Evolutionary conservation across 92 coral and sea anemone genomes (phyloP), one percentile per base, ranked within the genome.

Genomic region (Zoanthus solanderi): DNA sequence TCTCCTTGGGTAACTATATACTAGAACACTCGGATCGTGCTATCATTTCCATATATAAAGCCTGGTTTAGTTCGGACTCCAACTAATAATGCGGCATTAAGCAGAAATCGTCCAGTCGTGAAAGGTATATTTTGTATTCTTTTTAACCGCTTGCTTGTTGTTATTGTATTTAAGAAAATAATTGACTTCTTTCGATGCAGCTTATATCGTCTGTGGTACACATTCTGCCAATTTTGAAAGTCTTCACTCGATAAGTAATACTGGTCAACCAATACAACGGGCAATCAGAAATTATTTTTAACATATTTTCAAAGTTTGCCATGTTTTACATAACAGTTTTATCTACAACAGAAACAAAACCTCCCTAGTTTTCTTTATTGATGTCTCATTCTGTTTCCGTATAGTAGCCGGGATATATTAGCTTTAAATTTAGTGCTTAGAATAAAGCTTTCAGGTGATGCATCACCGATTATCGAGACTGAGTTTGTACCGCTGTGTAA

Each of bases 91-190:
- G 34, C 5, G 45, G 48, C 9, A 1, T 45, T 37, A 30, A 32
- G 83, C 54, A 31, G 72, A 60, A 60, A 29, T n/a, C 52, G 17
- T 11, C 48, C 52, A 58, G 30, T 29, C 17, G 32, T 10, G 31
- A 61, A 37, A 79, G 84, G 84, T 79, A 79, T 79, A 50, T 50
- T 60, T 65, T 65, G 56, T 10, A 31, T 42, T 79, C 45, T 42
- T 9, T 23, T 60, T 79, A 37, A 37, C 53, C 60, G 17, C 11
- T 65, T 34, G 17, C 7, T n/a, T 18, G 5, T 5, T 75, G 7
- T 75, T 16, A 28, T 47, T 7, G 48, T 48, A 47, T 75, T 23
- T 75, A 5, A 18, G 37, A 12, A 75, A 2, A 18, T n/a, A 48
- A 15, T 10, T 37, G 2, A 37, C 9, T 47, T 75, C 23, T 23